Percentiles rank a stretch among this genome's conserved stretches.
phyloP scores from a whole-genome alignment of 2,888 invertebrate genomes.

The Drosophila suboccidentalis region DNA sequence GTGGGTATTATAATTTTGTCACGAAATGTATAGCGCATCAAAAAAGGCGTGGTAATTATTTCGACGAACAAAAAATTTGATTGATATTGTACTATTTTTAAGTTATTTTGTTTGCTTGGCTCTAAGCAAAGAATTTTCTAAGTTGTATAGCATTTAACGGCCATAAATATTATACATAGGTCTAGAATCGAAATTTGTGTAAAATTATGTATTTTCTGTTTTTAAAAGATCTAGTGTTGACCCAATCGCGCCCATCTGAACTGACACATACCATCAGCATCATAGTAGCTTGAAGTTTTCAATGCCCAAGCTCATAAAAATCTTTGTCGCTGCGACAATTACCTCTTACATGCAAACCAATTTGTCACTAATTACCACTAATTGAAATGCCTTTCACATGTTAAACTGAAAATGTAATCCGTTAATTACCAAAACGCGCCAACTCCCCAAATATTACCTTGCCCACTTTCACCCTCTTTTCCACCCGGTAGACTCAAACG shows the following conservation, averaged over 20 bases:
- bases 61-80: neutral
- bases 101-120: too few relatives aligned
- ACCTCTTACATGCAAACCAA: constrained; percentile 37
- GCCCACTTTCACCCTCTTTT: neutral
- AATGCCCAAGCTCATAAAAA: constrained; percentile 10
- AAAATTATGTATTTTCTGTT: neutral
- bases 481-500: constrained; percentile 6
- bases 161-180: too few relatives aligned
- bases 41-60: neutral
- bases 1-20: too few relatives aligned
- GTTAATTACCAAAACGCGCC: constrained; percentile 44
- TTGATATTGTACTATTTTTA: too few relatives aligned
- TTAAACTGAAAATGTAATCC: constrained; percentile 60
- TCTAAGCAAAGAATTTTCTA: too few relatives aligned
- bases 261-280: neutral
- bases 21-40: too few relatives aligned
- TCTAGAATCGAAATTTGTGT: neutral
- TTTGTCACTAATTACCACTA: constrained; percentile 56
- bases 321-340: constrained; percentile 10
- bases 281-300: neutral
- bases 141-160: too few relatives aligned
- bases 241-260: neutral
- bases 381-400: constrained; percentile 58
- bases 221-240: neutral
- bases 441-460: neutral